Conservation (phyloP, 2,888 invertebrate species). For the Leucophenga montana region DNA sequence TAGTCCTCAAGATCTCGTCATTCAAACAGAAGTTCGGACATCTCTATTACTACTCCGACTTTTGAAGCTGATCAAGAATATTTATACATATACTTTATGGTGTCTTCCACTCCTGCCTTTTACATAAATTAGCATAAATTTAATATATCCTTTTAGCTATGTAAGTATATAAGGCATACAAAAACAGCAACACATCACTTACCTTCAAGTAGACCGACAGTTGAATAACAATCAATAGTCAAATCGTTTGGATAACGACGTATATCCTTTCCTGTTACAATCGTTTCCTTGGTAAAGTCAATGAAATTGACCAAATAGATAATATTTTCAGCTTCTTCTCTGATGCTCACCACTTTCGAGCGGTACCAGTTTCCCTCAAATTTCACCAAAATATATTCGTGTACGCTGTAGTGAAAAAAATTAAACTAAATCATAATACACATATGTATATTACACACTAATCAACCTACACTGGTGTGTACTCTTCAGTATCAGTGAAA, state of each 20-base stretch:
- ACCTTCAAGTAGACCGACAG: not conserved
- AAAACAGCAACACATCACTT: not conserved
- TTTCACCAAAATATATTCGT: slow-evolving; percentile 13
- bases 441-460: too few relatives aligned
- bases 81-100: too few relatives aligned
- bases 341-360: not conserved
- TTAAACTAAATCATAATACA: too few relatives aligned
- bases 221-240: not conserved
- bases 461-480: slow-evolving; percentile 12
- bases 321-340: not conserved
- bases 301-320: not conserved
- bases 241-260: slow-evolving; percentile 13
- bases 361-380: not conserved
- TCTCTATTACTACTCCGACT: too few relatives aligned
- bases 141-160: too few relatives aligned
- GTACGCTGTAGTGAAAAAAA: not conserved
- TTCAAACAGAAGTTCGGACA: too few relatives aligned
- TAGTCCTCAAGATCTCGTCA: too few relatives aligned
- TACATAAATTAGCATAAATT: not conserved
- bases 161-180: not conserved
- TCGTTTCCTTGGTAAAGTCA: slow-evolving; percentile 3
- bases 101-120: too few relatives aligned
- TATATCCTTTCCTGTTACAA: not conserved
- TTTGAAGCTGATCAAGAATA: too few relatives aligned
- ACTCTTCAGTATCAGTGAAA: not conserved